Evolutionary conservation across 2,888 invertebrate species (phyloP).

Genomic region (Pseudoips prasinana): DNA sequence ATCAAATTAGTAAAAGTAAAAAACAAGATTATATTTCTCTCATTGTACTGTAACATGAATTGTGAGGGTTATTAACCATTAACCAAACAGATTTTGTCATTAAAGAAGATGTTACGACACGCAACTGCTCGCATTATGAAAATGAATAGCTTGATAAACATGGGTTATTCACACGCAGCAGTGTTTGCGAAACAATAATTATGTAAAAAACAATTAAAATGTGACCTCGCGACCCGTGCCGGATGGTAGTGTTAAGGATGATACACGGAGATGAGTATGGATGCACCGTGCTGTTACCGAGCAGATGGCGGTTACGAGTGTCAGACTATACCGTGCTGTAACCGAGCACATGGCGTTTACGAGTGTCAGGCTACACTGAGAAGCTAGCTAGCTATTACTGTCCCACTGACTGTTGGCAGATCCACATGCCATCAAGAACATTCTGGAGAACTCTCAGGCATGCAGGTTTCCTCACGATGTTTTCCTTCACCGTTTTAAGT

Average conservation of each 20-base stretch:
- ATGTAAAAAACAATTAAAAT: slow-evolving; percentile 73
- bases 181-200: slow-evolving; percentile 62
- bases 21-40: slow-evolving; percentile 25
- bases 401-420: no score
- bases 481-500: no score
- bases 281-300: no score
- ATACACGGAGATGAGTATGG: not conserved
- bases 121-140: slow-evolving; percentile 33
- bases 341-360: no score
- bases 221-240: slow-evolving; percentile 63
- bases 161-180: slow-evolving; percentile 68
- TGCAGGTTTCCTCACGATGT: no score
- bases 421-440: no score
- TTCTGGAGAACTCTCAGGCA: no score
- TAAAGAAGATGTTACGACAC: slow-evolving; percentile 38
- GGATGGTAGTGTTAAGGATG: slow-evolving; percentile 42
- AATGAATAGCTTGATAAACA: slow-evolving; percentile 38
- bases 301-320: no score
- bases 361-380: no score
- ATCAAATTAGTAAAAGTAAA: slow-evolving; percentile 19
- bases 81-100: slow-evolving; percentile 33
- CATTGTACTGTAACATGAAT: slow-evolving; percentile 29
- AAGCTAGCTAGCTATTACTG: no score
- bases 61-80: slow-evolving; percentile 26
- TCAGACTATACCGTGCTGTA: no score